Evolutionary conservation across 2,888 invertebrate species (phyloP).

Genomic region (Pediacus dermestoides): DNA sequence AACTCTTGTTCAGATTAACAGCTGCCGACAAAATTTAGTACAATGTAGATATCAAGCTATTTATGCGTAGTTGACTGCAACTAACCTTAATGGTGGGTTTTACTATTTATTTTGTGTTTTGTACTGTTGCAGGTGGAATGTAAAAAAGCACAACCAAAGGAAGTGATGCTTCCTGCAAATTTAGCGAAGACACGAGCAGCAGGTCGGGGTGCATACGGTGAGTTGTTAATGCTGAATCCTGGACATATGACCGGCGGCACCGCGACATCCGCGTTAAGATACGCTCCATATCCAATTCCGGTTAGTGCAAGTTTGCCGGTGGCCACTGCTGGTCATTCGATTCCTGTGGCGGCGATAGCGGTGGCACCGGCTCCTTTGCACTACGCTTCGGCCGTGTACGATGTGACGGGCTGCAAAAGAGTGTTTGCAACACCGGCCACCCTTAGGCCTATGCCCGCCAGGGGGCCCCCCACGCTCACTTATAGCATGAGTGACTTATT

Average conservation of each 20-base stretch:
- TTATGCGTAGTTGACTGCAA: no score
- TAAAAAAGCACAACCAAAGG: slow-evolving; percentile 99
- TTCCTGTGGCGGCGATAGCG: slow-evolving; percentile 33
- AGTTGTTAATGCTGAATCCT: slow-evolving; percentile 86
- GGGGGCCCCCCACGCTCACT: slow-evolving; percentile 57
- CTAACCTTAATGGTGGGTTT: neutral
- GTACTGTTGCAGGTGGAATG: slow-evolving; percentile 86
- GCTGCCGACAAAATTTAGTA: no score
- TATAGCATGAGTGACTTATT: slow-evolving; percentile 70
- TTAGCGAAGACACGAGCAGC: slow-evolving; percentile 93
- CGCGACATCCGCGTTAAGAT: slow-evolving; percentile 57
- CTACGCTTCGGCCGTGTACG: slow-evolving; percentile 50
- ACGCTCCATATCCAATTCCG: slow-evolving; percentile 58
- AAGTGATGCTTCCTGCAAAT: slow-evolving; percentile 98
- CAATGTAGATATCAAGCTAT: no score
- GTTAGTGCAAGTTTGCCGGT: slow-evolving; percentile 33
- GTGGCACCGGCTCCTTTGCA: slow-evolving; percentile 46
- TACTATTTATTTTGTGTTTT: slow-evolving; percentile 11
- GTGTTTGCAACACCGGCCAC: slow-evolving; percentile 55
- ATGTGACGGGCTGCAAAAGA: slow-evolving; percentile 54
- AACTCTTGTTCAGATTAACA: no score
- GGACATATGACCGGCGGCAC: slow-evolving; percentile 49
- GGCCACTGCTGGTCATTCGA: slow-evolving; percentile 27
- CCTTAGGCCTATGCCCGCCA: slow-evolving; percentile 51
- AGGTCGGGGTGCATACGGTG: slow-evolving; percentile 95